Base-by-base conservation (phyloP, 2,797 vertebrate species). In the Eptatretus atami region DNA sequence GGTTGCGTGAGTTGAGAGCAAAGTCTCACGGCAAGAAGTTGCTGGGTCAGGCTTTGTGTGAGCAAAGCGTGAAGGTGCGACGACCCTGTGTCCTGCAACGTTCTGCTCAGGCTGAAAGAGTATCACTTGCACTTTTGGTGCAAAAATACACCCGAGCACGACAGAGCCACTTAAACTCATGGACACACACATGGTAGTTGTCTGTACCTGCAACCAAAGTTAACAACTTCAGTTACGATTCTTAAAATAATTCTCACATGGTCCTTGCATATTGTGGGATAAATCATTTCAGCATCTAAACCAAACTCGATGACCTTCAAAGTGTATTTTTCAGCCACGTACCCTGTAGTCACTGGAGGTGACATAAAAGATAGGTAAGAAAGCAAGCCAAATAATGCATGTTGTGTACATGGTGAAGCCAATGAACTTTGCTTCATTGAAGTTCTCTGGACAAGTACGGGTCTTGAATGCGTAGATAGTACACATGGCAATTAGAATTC, bases 71-170 rank as follows among this genome's bases (percentile, higher is more conserved):
- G 31, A 44, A 44, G 31, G 31, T 2, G 31, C 31, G 31, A 44
- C 31, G 31, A 44, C 31, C 31, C 31, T 44, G 31, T 8, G 31
- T 44, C 31, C 31, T 44, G 31, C 57, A 2, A 98, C 90, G 1
- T 98, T 98, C 78, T 95, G 96, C 78, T 98, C 87, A 52, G 92
- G 92, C 72, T 98, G 90, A 72, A 98, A 98, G 73, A 93, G 79
- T 74, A 98, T 86, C 68, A 98, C 95, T 70, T 96, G 88, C 66
- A 96, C 87, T 72, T 98, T 96, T 64, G 92, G 92, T 0, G 88
- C 88, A 67, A 98, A 98, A 78, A 98, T 76, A 67, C 92, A 98
- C 67, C 92, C 92, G 71, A 98, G 73, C 65, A 98, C 92, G 72
- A 98, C 92, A 2, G 96, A 98, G 64, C 92, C 92, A 1, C 90